phyloP scores from a whole-genome alignment of 2,888 invertebrate species.

The Xestia xanthographa region DNA sequence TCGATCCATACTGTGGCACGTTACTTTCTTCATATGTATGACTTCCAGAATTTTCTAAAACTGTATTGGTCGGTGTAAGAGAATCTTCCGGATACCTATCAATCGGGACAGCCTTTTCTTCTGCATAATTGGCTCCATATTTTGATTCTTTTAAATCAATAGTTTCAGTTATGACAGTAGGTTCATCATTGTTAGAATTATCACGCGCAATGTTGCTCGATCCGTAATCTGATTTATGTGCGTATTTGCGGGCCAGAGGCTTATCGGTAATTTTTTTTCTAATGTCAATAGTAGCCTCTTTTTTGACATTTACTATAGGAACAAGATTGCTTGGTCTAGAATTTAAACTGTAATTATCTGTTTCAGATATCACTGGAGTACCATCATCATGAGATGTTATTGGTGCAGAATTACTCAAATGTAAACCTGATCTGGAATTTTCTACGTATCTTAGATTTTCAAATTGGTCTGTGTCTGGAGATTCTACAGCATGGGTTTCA shows the following conservation, averaged over 20 bases:
- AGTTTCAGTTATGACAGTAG: background rate
- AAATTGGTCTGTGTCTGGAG: too few relatives aligned
- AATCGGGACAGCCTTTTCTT: background rate
- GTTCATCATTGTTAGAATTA: background rate
- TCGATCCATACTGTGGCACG: background rate
- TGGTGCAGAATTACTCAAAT: slow-evolving; percentile 19
- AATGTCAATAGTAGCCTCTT: slow-evolving; percentile 14
- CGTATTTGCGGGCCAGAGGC: background rate
- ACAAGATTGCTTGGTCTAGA: slow-evolving; percentile 7
- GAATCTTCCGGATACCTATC: background rate
- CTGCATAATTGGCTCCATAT: background rate
- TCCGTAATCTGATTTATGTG: background rate
- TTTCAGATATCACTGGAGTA: background rate
- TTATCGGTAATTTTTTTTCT: background rate
- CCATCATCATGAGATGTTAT: slow-evolving; percentile 28
- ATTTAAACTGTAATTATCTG: slow-evolving; percentile 1
- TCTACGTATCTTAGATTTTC: too few relatives aligned
- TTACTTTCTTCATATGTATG: background rate
- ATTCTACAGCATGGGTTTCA: too few relatives aligned
- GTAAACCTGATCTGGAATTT: background rate
- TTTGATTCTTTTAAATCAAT: background rate
- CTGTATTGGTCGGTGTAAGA: background rate
- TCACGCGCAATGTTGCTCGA: background rate
- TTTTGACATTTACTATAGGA: slow-evolving; percentile 19
- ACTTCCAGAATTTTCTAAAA: background rate